Evolutionary conservation across 2,113 vertebrate species (phyloP), one percentile per base, ranked within the genome.

Genomic region (Proterorhinus semilunaris): DNA sequence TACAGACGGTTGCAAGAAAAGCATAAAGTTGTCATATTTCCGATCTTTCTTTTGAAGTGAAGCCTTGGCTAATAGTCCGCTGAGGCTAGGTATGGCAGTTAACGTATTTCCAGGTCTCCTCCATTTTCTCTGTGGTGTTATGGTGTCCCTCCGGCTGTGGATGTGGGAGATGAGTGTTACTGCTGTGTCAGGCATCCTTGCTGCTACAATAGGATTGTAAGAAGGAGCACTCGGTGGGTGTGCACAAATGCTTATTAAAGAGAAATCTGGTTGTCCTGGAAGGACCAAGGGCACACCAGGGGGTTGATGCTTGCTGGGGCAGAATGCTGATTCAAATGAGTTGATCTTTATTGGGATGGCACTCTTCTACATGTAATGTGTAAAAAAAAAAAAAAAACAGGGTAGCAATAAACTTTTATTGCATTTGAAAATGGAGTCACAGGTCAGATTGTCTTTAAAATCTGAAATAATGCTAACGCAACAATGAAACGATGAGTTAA

Each of bases 121-220:
- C 64, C 65, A 72, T 64, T 55, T 72, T 72, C 75, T 75, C 68
- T 57, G 75, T 66, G 71, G 78, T 78, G 74, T 84, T 65, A 80
- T 74, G 75, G 72, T 76, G 75, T 79, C 88, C 83, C 85, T 79
- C 47, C 52, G 64, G 83, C 77, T 74, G 70, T 81, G 72, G 76
- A 84, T 85, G 64, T 75, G 72, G 70, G 82, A 79, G 72, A 69
- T 72, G 77, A 79, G 73, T 72, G 70, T 62, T 77, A 72, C 69
- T 89, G 88, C 86, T 91, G 87, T 66, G 80, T 91, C 84, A 88
- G 86, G 84, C 66, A 27, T 68, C 83, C 70, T 74, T 48, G 57
- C 66, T 54, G 81, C 68, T 74, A 82, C 78, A 78, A 69, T 73
- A 63, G 65, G 80, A 78, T 80, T 42, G 58, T 89, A 86, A 88